Evolutionary conservation across 2,888 invertebrate genomes (phyloP), one percentile per base, ranked within the genome.

Genomic region (Patella depressa): DNA sequence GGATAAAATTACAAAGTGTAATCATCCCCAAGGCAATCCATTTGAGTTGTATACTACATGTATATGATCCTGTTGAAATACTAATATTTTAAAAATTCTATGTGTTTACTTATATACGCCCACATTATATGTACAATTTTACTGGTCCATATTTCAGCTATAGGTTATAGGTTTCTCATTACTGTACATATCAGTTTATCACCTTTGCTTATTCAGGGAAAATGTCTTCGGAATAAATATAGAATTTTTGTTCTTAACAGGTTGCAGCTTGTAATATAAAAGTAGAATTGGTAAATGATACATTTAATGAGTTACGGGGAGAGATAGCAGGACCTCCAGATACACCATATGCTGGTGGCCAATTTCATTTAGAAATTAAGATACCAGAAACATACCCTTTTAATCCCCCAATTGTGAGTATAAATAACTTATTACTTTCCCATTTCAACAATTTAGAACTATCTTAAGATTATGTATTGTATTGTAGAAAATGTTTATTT

Each of bases 311-410:
- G 89, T 93, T 99, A 75, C 95, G 95, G 90, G 99, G 99, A 53
- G 96, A 97, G 93, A 99, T 99, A 83, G 95, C 96, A n/a, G 99
- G 99, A 0, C 99, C 99, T 12, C 97, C 98, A 59, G 99, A 99
- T 90, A 99, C 98, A 54, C 98, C 99, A 0, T 99, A 99, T 91
- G 98, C 98, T 93, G 98, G 98, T 72, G 99, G 98, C 19, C 96
- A 94, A 87, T 99, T 97, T 93, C 93, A 95, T 82, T 94, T 99
- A 84, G 98, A 99, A 93, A 99, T 99, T 82, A 96, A 96, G 94
- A 97, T 99, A 85, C 99, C 99, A 88, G 98, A 99, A 92, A 97
- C 98, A 71, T 99, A 99, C 93, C 99, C 99, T 19, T 99, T 99
- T 92, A 98, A 98, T 93, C 99, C 99, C 83, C 99, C 99, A 74